Evolutionary conservation across 1,140 invertebrate species (phyloP), one percentile per base, ranked within the genome.

Genomic region (Penaeus japonicus): DNA sequence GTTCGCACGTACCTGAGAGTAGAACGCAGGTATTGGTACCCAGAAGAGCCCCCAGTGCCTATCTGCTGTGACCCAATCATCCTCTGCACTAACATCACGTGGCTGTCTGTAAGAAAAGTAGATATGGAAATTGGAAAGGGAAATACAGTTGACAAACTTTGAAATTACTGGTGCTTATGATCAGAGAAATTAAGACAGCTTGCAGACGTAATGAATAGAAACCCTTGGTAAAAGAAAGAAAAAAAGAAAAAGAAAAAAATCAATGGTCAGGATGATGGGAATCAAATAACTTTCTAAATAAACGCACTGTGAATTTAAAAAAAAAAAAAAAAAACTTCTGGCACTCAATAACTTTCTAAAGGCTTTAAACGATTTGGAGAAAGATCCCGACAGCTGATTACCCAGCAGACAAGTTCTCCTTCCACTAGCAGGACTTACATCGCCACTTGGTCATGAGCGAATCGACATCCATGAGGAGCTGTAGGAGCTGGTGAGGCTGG

Each of bases 361-460:
- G n/a, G 47, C 77, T 47, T 15, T 17, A 39, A 2, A 1, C 7
- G 3, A 30, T n/a, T 15, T 12, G 39, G 73, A 75, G 24, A 4
- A 20, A 75, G n/a, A 75, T 12, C 4, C n/a, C 24, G 65, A 73
- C n/a, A 73, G 65, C 17, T 17, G 15, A 12, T 18, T 75, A 20
- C 18, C 17, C 17, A 12, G 27, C 24, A 12, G 15, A 75, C 12
- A 75, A 53, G 17, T 54, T n/a, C n/a, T 10, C 18, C 22, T n/a
- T n/a, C n/a, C n/a, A n/a, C n/a, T n/a, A n/a, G 17, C 1, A 4
- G 22, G 24, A 88, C 96, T 96, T 95, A 99, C 98, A 99, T 93
- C 99, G 95, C 99, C 99, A 99, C 93, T 99, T 99, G n/a, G 98
- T 99, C 90, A 99, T 97, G 78, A 99, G 94, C 1, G 98, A 97